These are phyloP conservation scores for Drosophila subquinaria DNA, from an alignment of 2,888 invertebrate species.

Conservation along the genomic window DNA sequence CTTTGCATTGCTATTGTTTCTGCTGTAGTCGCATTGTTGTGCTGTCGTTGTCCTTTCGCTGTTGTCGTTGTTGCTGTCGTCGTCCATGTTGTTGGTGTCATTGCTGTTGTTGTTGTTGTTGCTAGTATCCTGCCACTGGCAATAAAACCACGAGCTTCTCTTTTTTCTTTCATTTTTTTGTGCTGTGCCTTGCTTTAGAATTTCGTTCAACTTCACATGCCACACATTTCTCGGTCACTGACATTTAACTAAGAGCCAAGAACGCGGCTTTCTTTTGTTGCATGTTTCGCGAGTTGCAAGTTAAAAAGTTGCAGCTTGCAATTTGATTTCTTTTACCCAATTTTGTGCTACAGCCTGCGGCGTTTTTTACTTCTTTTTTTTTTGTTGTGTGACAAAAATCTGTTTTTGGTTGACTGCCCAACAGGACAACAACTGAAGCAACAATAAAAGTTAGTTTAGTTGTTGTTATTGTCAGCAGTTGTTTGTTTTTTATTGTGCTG, in stretches of 20 bases:
- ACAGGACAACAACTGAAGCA: constrained; percentile 38
- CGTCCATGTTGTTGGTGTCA: constrained; percentile 22
- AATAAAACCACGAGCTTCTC: constrained; percentile 63
- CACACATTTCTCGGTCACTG: constrained; percentile 77
- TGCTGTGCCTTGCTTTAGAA: constrained; percentile 49
- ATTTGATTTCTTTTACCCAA: constrained; percentile 66
- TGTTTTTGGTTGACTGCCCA: constrained; percentile 73
- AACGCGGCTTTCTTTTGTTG: constrained; percentile 62
- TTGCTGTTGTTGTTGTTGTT: constrained; percentile 51
- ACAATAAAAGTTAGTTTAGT: constrained; percentile 14
- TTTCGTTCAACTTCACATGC: constrained; percentile 60
- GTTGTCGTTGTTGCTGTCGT: constrained; percentile 17
- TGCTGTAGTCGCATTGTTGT: constrained; percentile 40
- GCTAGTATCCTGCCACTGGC: constrained; percentile 68
- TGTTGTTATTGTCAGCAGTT: constrained; percentile 17
- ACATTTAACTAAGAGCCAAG: constrained; percentile 58
- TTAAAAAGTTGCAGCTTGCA: constrained; percentile 49
- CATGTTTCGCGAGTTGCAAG: constrained; percentile 42
- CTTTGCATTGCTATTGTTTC: constrained; percentile 28
- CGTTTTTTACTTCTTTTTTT: constrained; percentile 1
- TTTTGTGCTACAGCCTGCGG: constrained; percentile 56
- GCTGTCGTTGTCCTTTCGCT: constrained; percentile 46
- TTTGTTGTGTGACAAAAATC: constrained; percentile 57
- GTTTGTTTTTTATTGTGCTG: constrained; percentile 14
- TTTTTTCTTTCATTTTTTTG: constrained; percentile 1